Evolutionary conservation across 1,140 invertebrate species (phyloP), one percentile per base, ranked within the genome.

Genomic region (Prorops nasuta): DNA sequence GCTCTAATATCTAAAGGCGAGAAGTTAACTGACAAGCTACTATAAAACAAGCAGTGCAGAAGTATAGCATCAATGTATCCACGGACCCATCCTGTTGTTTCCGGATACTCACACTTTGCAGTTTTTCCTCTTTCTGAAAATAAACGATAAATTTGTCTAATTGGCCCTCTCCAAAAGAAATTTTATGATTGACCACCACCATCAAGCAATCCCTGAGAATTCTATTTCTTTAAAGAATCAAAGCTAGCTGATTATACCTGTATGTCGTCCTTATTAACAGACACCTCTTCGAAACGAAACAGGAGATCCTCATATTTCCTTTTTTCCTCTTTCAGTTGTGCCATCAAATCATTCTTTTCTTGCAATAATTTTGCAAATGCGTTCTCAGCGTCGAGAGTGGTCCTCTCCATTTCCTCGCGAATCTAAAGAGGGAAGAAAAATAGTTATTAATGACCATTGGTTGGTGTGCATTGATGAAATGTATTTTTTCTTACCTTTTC

Each of bases 251-350:
- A 65, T 44, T 73, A 55, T 81, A 92, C 90, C 84, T 92, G 87
- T 69, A 92, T 80, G 66, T 91, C 89, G 61, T 84, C 83, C 74
- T 87, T 89, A 63, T 79, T 81, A 57, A 92, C 84, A 20, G 83
- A 87, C 61, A 93, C 91, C 74, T 97, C 94, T 79, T 97, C 94
- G 51, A 92, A 86, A 31, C 89, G 84, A 68, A 97, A 97, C 66
- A 93, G 84, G 37, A 96, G 78, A 74, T 98, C 95, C 79, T 98
- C 94, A 9, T 89, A 83, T 74, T 92, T 94, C 63, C 90, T 86
- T 64, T 83, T 86, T 61, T 94, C 91, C 58, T 95, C 91, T 54
- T 94, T 90, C 54, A 96, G 67, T 57, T 89, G 85, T 34, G 80
- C 76, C 37, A 77, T 69, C 16, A 95, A 69, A 18, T 83, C 80